Conservation (phyloP, 64 coral and sea anemone species). For the Montipora capricornis region DNA sequence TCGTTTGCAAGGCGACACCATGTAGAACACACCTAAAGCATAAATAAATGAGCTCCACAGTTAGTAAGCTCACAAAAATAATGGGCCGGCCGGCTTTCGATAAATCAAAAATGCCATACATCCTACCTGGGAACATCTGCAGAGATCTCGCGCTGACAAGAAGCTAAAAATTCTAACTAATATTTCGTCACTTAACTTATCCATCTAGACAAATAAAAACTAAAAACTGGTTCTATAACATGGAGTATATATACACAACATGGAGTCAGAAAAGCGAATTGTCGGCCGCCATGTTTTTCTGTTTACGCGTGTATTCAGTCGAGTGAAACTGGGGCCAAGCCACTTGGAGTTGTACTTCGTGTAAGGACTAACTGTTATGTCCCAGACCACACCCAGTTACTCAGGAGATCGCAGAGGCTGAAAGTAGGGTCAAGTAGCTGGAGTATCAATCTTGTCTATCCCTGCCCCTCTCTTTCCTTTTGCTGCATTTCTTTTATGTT, state of each 20-base stretch:
- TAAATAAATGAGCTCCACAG: neutral
- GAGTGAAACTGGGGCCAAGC: neutral
- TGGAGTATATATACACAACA: no score
- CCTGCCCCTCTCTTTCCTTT: no score
- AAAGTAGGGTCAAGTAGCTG: no score
- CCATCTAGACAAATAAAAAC: neutral
- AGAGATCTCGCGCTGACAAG: slow-evolving; percentile 83
- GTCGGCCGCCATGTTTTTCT: slow-evolving; percentile 1
- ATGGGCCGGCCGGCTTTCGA: no score
- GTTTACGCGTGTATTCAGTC: neutral
- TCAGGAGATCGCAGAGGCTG: no score
- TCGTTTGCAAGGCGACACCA: slow-evolving; percentile 96
- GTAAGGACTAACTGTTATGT: no score
- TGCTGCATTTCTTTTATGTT: no score
- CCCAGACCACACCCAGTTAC: no score
- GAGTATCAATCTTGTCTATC: no score
- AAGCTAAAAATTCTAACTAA: slow-evolving; percentile 90
- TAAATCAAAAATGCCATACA: neutral
- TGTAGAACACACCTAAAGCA: slow-evolving; percentile 80
- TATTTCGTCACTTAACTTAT: slow-evolving; percentile 88
- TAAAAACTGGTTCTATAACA: neutral
- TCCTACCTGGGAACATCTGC: slow-evolving; percentile 87
- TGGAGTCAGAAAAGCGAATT: neutral
- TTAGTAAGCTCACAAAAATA: neutral
- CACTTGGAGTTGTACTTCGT: neutral